Evolutionary conservation across 2,888 invertebrate species (phyloP), one percentile per base, ranked within the genome.

Genomic region (Yponomeuta cagnagella): DNA sequence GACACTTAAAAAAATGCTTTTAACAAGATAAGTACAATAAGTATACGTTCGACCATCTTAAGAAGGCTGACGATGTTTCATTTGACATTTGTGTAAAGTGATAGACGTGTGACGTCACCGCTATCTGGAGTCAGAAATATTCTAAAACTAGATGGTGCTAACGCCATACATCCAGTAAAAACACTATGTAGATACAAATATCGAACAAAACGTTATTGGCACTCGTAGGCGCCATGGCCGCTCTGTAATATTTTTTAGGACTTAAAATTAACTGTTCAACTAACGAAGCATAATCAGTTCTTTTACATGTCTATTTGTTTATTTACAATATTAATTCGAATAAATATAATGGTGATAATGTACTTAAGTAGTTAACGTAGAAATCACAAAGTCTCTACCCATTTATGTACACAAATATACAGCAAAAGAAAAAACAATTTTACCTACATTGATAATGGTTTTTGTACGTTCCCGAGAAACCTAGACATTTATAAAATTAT

Each of bases 301-400:
- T 81, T 83, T 77, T 81, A 82, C 72, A 68, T 68, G 66, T 10
- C 31, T 67, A 67, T 48, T n/a, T 70, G 33, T 33, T n/a, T 89
- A 89, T 90, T 80, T 90, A 90, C 90, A 90, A 80, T 84, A 82
- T 77, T 82, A 84, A 77, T 76, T 76, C 78, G 82, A 87, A 85
- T 88, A 88, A 86, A 83, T 88, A 89, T 82, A 84, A 76, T 80
- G 80, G 78, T 81, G 80, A 78, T 81, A 81, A 81, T 83, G 76
- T 66, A 73, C 72, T 78, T 82, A 65, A 30, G 33, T 65, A 65
- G 12, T 30, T 33, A 31, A 64, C 31, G 64, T 64, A 23, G 30
- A 64, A 58, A 33, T 65, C 33, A 65, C 30, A 65, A 65, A 65
- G 10, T 58, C 12, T 12, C 52, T 58, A 58, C 15, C 15, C 52